These are phyloP conservation scores for Heptranchias perlo DNA, from an alignment of 2,113 vertebrate species.

Conservation along the genomic window DNA sequence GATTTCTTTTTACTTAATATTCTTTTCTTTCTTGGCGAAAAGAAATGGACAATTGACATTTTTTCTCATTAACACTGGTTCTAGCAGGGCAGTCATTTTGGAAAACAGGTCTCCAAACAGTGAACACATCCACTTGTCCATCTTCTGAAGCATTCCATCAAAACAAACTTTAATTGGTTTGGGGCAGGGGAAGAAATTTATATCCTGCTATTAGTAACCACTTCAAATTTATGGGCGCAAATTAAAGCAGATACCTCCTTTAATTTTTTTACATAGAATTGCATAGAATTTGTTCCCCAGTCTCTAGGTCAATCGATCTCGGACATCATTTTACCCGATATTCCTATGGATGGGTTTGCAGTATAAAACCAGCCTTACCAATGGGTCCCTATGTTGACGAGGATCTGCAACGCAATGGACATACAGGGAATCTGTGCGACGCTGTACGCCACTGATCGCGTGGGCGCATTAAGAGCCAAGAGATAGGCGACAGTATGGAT, in stretches of 20 bases:
- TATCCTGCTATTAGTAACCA: not conserved
- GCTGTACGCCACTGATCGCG: constrained; percentile 73
- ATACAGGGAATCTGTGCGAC: constrained; percentile 80
- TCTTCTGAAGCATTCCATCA: not conserved
- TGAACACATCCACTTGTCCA: not conserved
- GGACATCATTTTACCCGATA: not conserved
- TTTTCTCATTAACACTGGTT: no score
- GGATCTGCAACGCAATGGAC: constrained; percentile 88
- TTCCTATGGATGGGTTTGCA: not conserved
- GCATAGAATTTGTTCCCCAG: not conserved
- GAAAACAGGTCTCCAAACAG: not conserved
- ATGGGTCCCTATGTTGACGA: constrained; percentile 53
- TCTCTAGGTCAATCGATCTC: no score
- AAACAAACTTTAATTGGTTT: not conserved
- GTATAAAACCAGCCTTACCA: constrained; percentile 51
- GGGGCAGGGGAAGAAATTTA: not conserved
- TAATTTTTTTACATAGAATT: not conserved
- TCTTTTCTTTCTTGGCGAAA: no score
- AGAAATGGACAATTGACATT: no score
- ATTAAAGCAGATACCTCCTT: not conserved
- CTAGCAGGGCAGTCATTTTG: not conserved
- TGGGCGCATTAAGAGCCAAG: constrained; percentile 63
- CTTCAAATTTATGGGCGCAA: not conserved
- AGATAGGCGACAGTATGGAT: constrained; percentile 80
- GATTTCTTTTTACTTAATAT: not conserved